Percentiles rank a stretch among this genome's conserved stretches.
Conservation (phyloP, 2,113 vertebrate genomes). For the Murina feae region DNA sequence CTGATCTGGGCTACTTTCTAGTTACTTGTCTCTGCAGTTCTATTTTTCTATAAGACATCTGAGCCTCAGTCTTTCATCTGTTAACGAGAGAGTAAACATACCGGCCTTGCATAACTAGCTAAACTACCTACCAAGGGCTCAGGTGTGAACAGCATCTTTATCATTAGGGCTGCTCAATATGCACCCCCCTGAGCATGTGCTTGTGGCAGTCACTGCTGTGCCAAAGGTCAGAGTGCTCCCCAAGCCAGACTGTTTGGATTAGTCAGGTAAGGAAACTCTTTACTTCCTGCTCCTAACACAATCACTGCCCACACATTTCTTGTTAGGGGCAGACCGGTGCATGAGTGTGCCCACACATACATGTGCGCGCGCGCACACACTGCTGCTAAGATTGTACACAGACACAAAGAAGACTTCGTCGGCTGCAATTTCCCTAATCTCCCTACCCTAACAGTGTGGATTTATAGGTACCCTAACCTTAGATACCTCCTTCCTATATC, state of each 20-base stretch:
- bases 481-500: neutral
- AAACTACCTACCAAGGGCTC: neutral
- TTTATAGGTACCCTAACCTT: too few species aligned
- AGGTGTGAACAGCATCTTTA: neutral
- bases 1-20: neutral
- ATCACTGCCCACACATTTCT: neutral
- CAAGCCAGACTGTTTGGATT: neutral
- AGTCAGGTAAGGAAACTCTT: neutral
- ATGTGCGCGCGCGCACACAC: neutral
- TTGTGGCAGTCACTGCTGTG: neutral
- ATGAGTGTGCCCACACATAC: rapidly evolving
- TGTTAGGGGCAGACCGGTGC: neutral
- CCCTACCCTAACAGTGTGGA: too few species aligned
- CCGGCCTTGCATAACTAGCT: neutral
- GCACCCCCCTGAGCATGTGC: neutral
- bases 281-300: neutral
- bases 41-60: neutral
- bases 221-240: neutral
- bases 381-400: neutral
- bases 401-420: neutral
- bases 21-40: neutral
- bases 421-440: too few species aligned
- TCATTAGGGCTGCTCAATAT: neutral
- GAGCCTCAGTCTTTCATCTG: neutral
- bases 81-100: neutral